phyloP scores from a whole-genome alignment of 2,797 vertebrate genomes.

The Gephyroberyx darwinii region DNA sequence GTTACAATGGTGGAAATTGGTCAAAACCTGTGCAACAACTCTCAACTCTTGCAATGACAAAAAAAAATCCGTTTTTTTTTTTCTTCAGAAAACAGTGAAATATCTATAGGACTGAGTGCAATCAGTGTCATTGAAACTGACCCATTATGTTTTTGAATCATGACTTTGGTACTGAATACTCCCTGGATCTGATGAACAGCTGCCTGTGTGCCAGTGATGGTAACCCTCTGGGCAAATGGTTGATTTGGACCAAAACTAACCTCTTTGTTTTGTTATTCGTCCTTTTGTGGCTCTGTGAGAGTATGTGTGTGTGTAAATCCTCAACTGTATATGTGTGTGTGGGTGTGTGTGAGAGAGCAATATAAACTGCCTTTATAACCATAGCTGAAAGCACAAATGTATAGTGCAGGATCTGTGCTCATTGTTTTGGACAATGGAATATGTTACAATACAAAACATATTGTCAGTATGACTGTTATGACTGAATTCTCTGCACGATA shows the following conservation, averaged over 20 bases:
- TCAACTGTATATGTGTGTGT: not conserved
- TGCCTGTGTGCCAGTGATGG: constrained; percentile 18
- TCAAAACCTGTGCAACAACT: too few relatives aligned
- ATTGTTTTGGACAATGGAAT: constrained; percentile 13
- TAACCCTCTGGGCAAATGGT: constrained; percentile 35
- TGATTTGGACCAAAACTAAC: constrained; percentile 64
- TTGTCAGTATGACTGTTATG: constrained; percentile 11
- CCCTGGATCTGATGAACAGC: constrained; percentile 31
- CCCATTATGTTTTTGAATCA: not conserved
- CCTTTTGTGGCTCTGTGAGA: not conserved
- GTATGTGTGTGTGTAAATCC: not conserved
- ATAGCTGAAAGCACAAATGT: constrained; percentile 47
- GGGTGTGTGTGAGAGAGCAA: constrained; percentile 22
- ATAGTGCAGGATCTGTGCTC: constrained; percentile 37
- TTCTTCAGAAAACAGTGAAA: too few relatives aligned
- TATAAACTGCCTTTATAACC: constrained; percentile 60
- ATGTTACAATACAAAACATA: constrained; percentile 36
- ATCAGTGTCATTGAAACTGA: not conserved
- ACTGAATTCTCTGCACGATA: constrained; percentile 40
- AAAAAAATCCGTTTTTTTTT: too few relatives aligned
- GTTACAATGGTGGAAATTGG: too few relatives aligned
- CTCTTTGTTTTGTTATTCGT: constrained; percentile 23
- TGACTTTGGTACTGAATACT: constrained; percentile 41
- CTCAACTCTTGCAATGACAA: too few relatives aligned
- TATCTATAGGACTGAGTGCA: too few relatives aligned